phyloP scores from a whole-genome alignment of 2,113 vertebrate species.

The Salvelinus fontinalis region DNA sequence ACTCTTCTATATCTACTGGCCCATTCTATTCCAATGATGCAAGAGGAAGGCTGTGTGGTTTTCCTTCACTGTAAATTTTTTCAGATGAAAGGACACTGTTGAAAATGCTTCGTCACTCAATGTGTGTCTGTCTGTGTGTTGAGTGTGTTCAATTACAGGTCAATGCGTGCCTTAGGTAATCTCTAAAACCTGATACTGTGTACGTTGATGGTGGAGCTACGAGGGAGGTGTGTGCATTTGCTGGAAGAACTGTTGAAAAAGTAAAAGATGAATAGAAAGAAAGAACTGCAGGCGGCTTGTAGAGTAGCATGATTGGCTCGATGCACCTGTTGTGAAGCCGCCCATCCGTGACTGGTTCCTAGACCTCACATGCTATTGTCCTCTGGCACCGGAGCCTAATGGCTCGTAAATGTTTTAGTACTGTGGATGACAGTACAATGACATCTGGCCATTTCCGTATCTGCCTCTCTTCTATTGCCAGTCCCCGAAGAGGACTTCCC shows the following conservation, averaged over 20 bases:
- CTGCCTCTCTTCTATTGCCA: slow-evolving; percentile 26
- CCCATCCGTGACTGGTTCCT: slow-evolving; percentile 23
- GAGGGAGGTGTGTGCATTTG: background rate
- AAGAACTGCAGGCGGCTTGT: slow-evolving; percentile 2
- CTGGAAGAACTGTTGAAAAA: background rate
- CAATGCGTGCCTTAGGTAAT: slow-evolving; percentile 1
- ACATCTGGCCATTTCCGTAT: slow-evolving; percentile 60
- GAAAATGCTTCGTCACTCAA: slow-evolving; percentile 26
- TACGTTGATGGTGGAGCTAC: background rate
- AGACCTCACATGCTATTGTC: slow-evolving; percentile 37
- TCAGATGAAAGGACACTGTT: slow-evolving; percentile 26
- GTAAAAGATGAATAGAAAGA: slow-evolving; percentile 33
- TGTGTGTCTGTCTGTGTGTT: background rate
- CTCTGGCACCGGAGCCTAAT: slow-evolving; percentile 48
- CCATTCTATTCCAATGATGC: slow-evolving; percentile 55
- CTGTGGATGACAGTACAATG: slow-evolving; percentile 55
- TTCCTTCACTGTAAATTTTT: slow-evolving; percentile 16
- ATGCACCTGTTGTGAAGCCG: slow-evolving; percentile 27
- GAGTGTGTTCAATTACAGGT: slow-evolving; percentile 26
- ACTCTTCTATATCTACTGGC: slow-evolving; percentile 40
- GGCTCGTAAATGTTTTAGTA: slow-evolving; percentile 70
- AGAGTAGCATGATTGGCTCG: slow-evolving; percentile 13
- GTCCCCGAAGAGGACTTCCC: slow-evolving; percentile 42
- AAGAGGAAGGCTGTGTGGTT: slow-evolving; percentile 43
- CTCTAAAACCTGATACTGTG: slow-evolving; percentile 13